A percentile compares a stretch with the other conserved stretches of the same genome.
Conservation (phyloP, 2,113 vertebrate species). For the Gadus macrocephalus region DNA sequence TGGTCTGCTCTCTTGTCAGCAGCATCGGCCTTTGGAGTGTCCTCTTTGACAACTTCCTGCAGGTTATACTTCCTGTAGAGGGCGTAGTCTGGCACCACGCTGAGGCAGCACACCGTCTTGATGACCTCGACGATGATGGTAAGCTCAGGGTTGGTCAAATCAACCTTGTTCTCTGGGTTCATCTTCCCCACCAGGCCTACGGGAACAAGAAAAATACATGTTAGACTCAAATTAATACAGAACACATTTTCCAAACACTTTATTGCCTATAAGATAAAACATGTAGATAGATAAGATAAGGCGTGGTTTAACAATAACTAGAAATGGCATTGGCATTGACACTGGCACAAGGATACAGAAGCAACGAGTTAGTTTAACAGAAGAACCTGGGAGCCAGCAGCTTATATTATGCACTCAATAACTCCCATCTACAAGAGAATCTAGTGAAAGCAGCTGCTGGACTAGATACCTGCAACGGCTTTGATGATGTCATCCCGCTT, state of each 20-base stretch:
- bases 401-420: too few relatives aligned
- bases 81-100: constrained; percentile 88
- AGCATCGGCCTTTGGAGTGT: constrained; percentile 29
- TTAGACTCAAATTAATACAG: neutral
- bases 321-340: too few relatives aligned
- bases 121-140: constrained; percentile 95
- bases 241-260: neutral
- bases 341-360: too few relatives aligned
- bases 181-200: constrained; percentile 84
- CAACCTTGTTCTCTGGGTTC: constrained; percentile 92
- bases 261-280: neutral
- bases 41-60: constrained; percentile 85
- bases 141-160: constrained; percentile 87
- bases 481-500: constrained; percentile 92
- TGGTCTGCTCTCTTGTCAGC: constrained; percentile 1
- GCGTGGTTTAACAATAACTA: too few relatives aligned
- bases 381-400: too few relatives aligned
- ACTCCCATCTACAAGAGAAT: too few relatives aligned
- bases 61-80: constrained; percentile 92
- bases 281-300: too few relatives aligned
- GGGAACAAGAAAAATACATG: neutral
- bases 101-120: constrained; percentile 88
- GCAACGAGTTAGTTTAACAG: too few relatives aligned
- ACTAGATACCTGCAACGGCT: constrained; percentile 80
- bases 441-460: too few relatives aligned